phyloP scores from a whole-genome alignment of 2,797 vertebrate genomes.

The Cossypha caffra region DNA sequence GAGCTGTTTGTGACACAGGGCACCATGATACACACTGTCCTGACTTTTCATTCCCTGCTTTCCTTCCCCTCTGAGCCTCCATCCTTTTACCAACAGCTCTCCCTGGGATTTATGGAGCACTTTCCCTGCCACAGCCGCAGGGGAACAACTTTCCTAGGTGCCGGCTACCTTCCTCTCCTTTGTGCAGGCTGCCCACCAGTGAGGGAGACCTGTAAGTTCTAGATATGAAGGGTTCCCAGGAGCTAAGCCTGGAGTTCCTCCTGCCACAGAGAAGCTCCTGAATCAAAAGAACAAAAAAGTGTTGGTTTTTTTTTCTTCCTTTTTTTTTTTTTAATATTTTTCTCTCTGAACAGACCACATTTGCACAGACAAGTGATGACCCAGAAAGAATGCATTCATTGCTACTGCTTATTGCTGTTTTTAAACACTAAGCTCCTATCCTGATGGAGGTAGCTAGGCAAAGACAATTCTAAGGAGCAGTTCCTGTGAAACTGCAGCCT shows the following conservation, averaged over 20 bases:
- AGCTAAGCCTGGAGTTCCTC: background rate
- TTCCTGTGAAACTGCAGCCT: background rate
- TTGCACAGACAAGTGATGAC: background rate
- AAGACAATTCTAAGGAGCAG: background rate
- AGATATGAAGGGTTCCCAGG: background rate
- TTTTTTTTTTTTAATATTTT: background rate
- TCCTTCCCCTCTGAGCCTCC: background rate
- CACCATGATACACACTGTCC: background rate
- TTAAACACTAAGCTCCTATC: background rate
- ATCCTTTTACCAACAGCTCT: background rate
- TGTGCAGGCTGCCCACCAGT: background rate
- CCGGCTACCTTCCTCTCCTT: background rate
- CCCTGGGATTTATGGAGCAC: background rate
- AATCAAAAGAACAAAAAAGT: background rate
- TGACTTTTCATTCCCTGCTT: background rate
- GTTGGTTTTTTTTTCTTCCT: fast-evolving
- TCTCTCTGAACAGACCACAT: background rate
- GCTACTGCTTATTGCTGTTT: background rate
- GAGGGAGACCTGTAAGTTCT: background rate
- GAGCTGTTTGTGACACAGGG: background rate
- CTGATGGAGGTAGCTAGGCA: background rate
- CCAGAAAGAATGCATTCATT: background rate
- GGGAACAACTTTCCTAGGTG: background rate
- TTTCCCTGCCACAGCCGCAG: fast-evolving
- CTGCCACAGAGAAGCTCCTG: background rate